Conservation (phyloP, 2,797 vertebrate genomes). For the Galagoides demidoff region DNA sequence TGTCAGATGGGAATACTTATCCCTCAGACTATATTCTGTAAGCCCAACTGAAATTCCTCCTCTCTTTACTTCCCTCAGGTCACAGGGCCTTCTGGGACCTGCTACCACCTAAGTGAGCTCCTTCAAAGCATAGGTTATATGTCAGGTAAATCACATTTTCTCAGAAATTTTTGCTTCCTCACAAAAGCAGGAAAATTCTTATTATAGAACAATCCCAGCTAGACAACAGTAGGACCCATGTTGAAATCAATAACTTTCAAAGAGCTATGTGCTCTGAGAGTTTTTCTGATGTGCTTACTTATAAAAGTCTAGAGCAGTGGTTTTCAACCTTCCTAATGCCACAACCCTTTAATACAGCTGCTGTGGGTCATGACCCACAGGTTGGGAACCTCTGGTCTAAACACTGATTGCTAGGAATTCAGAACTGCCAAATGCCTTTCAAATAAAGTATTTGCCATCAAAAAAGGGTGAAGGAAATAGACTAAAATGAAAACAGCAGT, state of each 20-base stretch:
- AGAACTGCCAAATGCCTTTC: background rate
- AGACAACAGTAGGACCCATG: background rate
- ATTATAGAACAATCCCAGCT: background rate
- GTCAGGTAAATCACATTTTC: background rate
- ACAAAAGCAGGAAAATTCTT: conserved; percentile 18
- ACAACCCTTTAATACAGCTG: no score
- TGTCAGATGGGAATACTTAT: background rate
- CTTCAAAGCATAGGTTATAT: background rate
- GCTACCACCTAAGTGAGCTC: background rate
- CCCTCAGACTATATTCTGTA: background rate
- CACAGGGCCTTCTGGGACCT: background rate
- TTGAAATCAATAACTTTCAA: conserved; percentile 17
- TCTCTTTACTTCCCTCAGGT: background rate
- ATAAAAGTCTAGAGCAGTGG: background rate
- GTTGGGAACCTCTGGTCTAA: background rate
- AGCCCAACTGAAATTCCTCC: background rate
- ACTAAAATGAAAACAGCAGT: background rate
- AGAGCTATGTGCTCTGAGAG: background rate
- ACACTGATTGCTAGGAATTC: background rate
- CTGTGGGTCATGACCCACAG: no score
- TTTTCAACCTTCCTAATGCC: no score
- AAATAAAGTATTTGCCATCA: background rate
- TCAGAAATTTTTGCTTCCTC: conserved; percentile 22
- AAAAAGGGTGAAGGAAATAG: background rate
- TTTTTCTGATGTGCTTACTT: background rate